phyloP scores from a whole-genome alignment of 2,797 vertebrate species.

The Sciurus vulgaris region DNA sequence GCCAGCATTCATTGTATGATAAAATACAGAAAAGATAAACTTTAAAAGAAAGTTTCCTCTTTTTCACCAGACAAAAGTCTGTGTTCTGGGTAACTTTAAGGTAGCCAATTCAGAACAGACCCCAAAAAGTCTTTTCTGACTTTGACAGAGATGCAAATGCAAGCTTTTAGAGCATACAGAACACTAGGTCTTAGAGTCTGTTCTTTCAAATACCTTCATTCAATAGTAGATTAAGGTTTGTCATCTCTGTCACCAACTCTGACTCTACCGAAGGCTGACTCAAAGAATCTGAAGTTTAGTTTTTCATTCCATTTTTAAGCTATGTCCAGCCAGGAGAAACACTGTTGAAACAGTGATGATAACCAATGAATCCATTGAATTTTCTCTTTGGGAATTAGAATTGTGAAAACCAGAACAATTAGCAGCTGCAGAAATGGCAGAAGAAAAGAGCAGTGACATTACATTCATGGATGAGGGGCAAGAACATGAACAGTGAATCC shows the following conservation, averaged over 20 bases:
- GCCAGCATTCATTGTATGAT: slow-evolving; percentile 24
- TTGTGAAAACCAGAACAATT: neutral
- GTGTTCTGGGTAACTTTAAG: neutral
- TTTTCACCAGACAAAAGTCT: neutral
- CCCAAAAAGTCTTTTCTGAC: neutral
- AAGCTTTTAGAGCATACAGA: neutral
- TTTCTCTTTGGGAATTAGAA: neutral
- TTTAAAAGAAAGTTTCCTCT: neutral
- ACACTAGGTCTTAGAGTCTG: neutral
- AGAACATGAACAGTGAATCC: neutral
- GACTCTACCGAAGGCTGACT: neutral
- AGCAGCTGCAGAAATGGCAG: neutral
- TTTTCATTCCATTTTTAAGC: neutral
- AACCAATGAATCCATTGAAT: neutral
- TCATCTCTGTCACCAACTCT: neutral
- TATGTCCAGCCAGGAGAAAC: neutral
- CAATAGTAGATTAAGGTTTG: neutral
- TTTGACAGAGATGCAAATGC: neutral
- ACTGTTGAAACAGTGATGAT: neutral
- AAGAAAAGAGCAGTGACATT: neutral
- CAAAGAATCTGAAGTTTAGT: neutral
- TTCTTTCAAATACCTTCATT: neutral
- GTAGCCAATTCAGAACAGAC: neutral
- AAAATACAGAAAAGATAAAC: slow-evolving; percentile 28
- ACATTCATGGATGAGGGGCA: too few species aligned